Conservation (phyloP, 2,113 vertebrate genomes). For the Eulemur rufifrons region DNA sequence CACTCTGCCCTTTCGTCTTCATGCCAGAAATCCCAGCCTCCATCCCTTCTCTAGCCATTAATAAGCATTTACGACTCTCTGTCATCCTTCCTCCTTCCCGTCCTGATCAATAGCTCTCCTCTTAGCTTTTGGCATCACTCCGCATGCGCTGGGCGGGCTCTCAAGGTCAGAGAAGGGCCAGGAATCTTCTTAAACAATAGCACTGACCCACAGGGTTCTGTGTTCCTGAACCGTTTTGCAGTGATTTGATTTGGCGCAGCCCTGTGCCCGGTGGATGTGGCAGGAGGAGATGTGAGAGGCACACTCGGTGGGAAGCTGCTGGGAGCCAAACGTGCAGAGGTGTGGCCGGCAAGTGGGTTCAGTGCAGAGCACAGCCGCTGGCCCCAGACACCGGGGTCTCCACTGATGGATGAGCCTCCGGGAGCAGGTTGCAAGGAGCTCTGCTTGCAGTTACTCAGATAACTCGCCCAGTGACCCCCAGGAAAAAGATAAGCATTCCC, state of each 20-base stretch:
- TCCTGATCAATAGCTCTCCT: constrained; percentile 73
- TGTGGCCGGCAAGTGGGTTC: accelerated
- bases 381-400: accelerated
- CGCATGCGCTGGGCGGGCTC: not conserved
- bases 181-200: not conserved
- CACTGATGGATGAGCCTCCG: accelerated
- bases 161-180: constrained; percentile 62
- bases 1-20: not conserved
- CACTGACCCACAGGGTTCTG: not conserved
- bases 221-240: accelerated
- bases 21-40: constrained; percentile 18
- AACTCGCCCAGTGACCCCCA: accelerated
- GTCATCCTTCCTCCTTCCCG: not conserved
- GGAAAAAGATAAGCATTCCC: not conserved
- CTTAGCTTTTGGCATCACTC: constrained; percentile 63
- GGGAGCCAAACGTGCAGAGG: not conserved
- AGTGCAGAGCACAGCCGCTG: accelerated
- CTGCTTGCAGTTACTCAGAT: accelerated
- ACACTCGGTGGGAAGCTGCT: accelerated
- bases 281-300: too few species aligned
- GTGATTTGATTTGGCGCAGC: not conserved
- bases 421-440: not conserved
- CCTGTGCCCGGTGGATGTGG: accelerated
- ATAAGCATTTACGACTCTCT: constrained; percentile 38
- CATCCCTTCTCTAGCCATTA: constrained; percentile 34